These are phyloP conservation scores for Lochmaea capreae DNA, from an alignment of 2,888 invertebrate genomes.

Conservation along the genomic window DNA sequence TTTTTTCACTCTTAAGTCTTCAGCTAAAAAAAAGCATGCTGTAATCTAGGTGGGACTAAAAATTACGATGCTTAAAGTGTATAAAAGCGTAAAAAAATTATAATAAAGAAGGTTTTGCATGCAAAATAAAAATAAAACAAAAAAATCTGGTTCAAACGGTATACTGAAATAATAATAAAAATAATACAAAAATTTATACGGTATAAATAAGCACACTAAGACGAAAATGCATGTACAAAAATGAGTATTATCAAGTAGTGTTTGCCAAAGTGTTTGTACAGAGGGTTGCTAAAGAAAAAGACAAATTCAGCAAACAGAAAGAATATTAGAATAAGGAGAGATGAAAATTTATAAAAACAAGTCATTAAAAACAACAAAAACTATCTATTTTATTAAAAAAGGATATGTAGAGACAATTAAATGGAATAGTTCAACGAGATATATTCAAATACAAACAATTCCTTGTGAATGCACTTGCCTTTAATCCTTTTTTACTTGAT, in stretches of 20 bases:
- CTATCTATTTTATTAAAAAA: too few species aligned
- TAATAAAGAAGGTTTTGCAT: constrained; percentile 18
- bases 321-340: too few species aligned
- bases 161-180: constrained; percentile 14
- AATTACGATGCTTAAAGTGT: neutral
- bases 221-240: neutral
- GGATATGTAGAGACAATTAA: too few species aligned
- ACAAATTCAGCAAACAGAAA: too few species aligned
- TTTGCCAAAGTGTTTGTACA: neutral
- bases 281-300: neutral
- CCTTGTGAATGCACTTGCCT: too few species aligned
- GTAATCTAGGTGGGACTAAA: constrained; percentile 11
- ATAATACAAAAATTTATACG: constrained; percentile 14
- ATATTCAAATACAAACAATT: too few species aligned
- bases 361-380: too few species aligned
- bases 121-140: constrained; percentile 27
- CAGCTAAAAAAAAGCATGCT: constrained; percentile 65
- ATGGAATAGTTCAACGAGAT: too few species aligned
- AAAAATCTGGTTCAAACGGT: constrained; percentile 1
- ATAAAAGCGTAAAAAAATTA: constrained; percentile 3
- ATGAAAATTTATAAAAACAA: too few species aligned
- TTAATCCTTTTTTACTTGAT: too few species aligned
- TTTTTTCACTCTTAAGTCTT: constrained; percentile 78
- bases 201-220: neutral
- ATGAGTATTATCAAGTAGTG: neutral